Evolutionary conservation across 2,888 invertebrate species (phyloP).

Genomic region (Drosophila prolongata): DNA sequence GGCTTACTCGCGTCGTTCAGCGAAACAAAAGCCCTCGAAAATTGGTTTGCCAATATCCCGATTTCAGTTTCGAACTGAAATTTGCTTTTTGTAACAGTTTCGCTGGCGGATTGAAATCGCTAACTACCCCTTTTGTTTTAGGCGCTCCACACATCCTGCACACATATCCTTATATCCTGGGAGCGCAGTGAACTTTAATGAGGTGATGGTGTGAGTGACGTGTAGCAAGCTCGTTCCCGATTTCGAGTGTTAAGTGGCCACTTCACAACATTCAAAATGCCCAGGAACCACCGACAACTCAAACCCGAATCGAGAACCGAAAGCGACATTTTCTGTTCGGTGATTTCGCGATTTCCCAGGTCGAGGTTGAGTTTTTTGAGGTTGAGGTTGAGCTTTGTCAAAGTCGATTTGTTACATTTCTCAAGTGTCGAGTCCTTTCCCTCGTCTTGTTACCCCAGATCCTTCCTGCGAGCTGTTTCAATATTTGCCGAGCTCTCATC

Average conservation of each 20-base stretch:
- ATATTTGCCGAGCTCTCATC: conserved; percentile 69
- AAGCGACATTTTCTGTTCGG: conserved; percentile 31
- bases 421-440: conserved; percentile 58
- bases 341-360: conserved; percentile 56
- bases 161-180: conserved; percentile 68
- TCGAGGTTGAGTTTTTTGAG: conserved; percentile 38
- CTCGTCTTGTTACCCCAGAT: conserved; percentile 6
- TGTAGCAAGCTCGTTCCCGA: conserved; percentile 36
- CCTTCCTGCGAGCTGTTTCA: conserved; percentile 18
- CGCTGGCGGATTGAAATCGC: conserved; percentile 11
- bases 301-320: conserved; percentile 36
- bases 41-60: conserved; percentile 72
- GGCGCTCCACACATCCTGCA: conserved; percentile 33
- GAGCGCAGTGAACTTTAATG: conserved; percentile 58
- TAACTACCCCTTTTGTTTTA: conserved; percentile 75
- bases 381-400: conserved; percentile 67
- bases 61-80: conserved; percentile 26
- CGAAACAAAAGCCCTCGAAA: conserved; percentile 77
- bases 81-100: conserved; percentile 22
- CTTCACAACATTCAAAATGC: conserved; percentile 45
- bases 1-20: conserved; percentile 74
- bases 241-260: conserved; percentile 69
- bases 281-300: conserved; percentile 43
- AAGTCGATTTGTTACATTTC: conserved; percentile 83
- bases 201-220: conserved; percentile 48